These are phyloP conservation scores for Cydia strobilella DNA, from an alignment of 1,140 invertebrate genomes.

Conservation along the genomic window DNA sequence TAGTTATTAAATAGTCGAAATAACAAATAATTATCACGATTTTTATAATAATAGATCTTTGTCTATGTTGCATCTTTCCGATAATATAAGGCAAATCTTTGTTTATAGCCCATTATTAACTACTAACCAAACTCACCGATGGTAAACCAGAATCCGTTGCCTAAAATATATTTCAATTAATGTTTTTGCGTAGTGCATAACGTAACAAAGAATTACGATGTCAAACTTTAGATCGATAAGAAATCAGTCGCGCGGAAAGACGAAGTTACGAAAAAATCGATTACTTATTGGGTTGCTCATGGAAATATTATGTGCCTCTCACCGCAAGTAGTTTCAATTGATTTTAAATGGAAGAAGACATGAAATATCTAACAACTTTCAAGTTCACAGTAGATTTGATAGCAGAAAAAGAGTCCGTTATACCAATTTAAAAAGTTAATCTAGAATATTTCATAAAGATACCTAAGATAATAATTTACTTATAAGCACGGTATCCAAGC, in stretches of 20 bases:
- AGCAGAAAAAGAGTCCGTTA: background rate
- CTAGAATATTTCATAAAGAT: background rate
- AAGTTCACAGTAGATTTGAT: too few species aligned
- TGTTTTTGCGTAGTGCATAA: constrained; percentile 26
- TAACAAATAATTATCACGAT: too few species aligned
- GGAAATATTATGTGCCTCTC: constrained; percentile 28
- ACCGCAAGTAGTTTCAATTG: background rate
- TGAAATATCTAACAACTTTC: background rate
- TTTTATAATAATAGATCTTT: too few species aligned
- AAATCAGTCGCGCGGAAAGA: constrained; percentile 26
- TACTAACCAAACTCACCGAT: background rate
- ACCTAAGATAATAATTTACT: constrained; percentile 3
- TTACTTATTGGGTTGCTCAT: constrained; percentile 16
- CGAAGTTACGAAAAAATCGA: constrained; percentile 25
- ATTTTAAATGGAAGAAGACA: background rate
- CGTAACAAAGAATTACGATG: constrained; percentile 31
- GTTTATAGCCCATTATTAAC: background rate
- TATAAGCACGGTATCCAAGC: constrained; percentile 1
- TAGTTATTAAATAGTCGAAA: too few species aligned
- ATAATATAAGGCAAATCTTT: background rate
- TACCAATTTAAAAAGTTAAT: background rate
- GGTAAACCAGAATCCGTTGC: background rate
- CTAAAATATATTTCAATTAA: constrained; percentile 22
- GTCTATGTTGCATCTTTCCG: too few species aligned
- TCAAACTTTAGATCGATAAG: constrained; percentile 22